Percentiles rank a stretch among this genome's conserved stretches.
These are phyloP conservation scores for Drosophila greeni DNA, from an alignment of 2,888 invertebrate genomes.

Conservation along the genomic window DNA sequence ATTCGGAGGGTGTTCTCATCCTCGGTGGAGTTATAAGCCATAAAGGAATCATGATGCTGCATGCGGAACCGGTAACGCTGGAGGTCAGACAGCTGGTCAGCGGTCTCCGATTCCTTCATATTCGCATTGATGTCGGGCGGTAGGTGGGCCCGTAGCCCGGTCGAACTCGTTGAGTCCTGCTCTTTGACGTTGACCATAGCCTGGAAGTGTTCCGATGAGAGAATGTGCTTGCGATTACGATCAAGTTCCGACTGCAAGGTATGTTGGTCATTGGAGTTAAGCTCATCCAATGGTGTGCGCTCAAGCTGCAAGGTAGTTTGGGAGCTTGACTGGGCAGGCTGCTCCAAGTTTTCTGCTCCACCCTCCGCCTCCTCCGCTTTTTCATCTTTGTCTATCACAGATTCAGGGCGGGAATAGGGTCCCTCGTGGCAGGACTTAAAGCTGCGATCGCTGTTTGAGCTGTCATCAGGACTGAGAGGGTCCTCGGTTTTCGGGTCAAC, in stretches of 20 bases:
- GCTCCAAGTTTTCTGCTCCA: neutral
- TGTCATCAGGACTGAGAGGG: conserved; percentile 46
- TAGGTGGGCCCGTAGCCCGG: conserved; percentile 49
- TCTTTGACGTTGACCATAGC: conserved; percentile 16
- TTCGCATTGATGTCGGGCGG: conserved; percentile 68
- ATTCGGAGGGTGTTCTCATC: conserved; percentile 50
- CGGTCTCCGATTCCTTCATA: conserved; percentile 54
- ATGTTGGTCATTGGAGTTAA: conserved; percentile 70
- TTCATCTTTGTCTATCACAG: neutral
- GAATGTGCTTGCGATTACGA: conserved; percentile 62
- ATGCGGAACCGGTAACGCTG: conserved; percentile 77
- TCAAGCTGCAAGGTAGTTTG: conserved; percentile 21
- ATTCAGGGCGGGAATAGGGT: neutral
- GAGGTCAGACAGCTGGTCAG: conserved; percentile 68
- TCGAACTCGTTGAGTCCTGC: neutral
- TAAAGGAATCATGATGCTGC: conserved; percentile 72
- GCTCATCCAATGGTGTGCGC: conserved; percentile 67
- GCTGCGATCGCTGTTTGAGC: conserved; percentile 48
- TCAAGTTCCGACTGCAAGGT: conserved; percentile 46
- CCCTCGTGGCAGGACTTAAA: conserved; percentile 51
- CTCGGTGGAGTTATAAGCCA: conserved; percentile 52
- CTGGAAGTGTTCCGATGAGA: conserved; percentile 48
- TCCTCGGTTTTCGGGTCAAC: neutral
- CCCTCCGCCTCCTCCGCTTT: neutral
- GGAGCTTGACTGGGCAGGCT: neutral